These are phyloP conservation scores for Mus pahari DNA, from an alignment of 2,113 vertebrate genomes.

Conservation along the genomic window DNA sequence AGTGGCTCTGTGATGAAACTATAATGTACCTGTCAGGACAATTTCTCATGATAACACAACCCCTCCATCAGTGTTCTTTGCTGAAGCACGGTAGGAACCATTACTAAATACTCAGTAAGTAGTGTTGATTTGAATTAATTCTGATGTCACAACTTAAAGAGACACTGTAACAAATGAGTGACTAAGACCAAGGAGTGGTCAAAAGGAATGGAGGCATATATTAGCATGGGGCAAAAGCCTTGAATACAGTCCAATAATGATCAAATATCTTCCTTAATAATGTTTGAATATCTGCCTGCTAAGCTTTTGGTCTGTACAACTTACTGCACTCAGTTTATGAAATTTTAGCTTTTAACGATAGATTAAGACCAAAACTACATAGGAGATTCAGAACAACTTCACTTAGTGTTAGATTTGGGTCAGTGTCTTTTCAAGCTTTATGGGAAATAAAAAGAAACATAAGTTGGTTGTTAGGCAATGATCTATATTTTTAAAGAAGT, in stretches of 20 bases:
- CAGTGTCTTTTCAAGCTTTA: conserved; percentile 55
- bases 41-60: not conserved
- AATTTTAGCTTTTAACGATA: not conserved
- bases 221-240: not conserved
- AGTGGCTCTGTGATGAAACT: not conserved
- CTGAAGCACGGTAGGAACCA: not conserved
- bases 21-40: not conserved
- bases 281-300: not conserved
- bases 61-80: not conserved
- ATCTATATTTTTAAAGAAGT: conserved; percentile 67
- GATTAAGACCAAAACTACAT: not conserved
- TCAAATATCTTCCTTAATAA: not conserved
- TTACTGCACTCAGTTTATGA: not conserved
- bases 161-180: not conserved
- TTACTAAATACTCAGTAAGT: not conserved
- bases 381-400: conserved; percentile 14
- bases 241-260: not conserved
- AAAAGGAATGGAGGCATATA: not conserved
- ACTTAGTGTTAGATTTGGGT: conserved; percentile 39
- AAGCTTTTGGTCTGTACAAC: conserved; percentile 9
- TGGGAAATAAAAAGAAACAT: conserved; percentile 9
- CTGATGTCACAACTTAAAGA: not conserved
- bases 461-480: conserved; percentile 69
- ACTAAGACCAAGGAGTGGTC: not conserved
- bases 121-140: conserved; percentile 15